A percentile compares a stretch with the other conserved stretches of the same genome.
These are phyloP conservation scores for Punctoribates punctum DNA, from an alignment of 2,888 invertebrate species.

Conservation along the genomic window DNA sequence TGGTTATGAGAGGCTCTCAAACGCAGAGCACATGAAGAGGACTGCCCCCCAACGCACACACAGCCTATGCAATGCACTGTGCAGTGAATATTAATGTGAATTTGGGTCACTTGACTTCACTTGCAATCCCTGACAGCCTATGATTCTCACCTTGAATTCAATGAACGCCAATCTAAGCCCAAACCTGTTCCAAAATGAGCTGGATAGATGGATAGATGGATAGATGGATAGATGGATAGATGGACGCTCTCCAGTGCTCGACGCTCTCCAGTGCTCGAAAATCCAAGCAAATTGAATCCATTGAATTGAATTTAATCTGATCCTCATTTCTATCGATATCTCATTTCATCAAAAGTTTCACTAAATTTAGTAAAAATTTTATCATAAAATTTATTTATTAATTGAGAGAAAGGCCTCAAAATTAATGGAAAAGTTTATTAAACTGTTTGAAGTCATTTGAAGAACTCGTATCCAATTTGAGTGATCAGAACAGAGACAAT, in stretches of 20 bases:
- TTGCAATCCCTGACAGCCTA: neutral
- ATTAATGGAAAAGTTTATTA: neutral
- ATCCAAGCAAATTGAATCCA: neutral
- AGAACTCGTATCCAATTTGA: neutral
- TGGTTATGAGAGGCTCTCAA: neutral
- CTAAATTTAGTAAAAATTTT: neutral
- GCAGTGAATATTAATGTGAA: slow-evolving; percentile 6
- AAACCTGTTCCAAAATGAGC: neutral
- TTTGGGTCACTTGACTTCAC: slow-evolving; percentile 28
- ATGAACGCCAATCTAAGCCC: neutral
- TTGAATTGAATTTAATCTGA: neutral
- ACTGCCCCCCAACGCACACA: neutral
- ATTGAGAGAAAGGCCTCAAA: neutral
- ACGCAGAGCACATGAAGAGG: neutral
- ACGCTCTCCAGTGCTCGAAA: neutral
- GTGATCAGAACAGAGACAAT: slow-evolving; percentile 10
- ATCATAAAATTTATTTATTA: neutral
- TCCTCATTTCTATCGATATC: neutral
- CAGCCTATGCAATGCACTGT: neutral
- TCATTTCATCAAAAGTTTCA: neutral
- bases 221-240: too few relatives aligned
- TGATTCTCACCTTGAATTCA: slow-evolving; percentile 33
- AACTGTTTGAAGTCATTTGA: neutral
- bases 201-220: too few relatives aligned
- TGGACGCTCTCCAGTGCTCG: neutral